Base-by-base conservation (phyloP, 2,797 vertebrate genomes). In the Eulemur mongoz region DNA sequence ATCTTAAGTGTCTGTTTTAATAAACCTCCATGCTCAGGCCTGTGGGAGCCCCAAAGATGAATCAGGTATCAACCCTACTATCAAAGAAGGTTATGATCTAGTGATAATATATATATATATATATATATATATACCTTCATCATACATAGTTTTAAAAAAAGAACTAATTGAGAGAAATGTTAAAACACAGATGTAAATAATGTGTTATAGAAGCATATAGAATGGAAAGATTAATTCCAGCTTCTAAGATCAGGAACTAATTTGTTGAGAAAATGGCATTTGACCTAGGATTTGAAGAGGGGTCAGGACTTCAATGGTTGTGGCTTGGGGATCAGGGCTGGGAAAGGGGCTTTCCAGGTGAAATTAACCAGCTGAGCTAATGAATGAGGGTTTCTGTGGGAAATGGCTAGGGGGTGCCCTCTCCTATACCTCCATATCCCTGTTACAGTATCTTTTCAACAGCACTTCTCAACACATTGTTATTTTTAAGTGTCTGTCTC, bases 181-280 rank as follows among this genome's bases (percentile, higher is more conserved):
- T 80, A 59, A 91, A 79, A 80, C 12, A 96, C 11, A 96, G 27
- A 92, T 91, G 57, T 61, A 95, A 93, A 83, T 65, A 59, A 61
- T 75, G 43, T 79, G 52, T 83, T 78, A 23, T 5, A 85, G 61
- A 93, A 61, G 7, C 10, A 59, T 45, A 50, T 8, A 75, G 54
- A 84, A 50, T 67, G 32, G 52, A 57, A 90, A 84, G 20, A 78
- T 57, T 91, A 52, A 65, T 90, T 85, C 18, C 17, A 45, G 4
- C 48, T 45, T 89, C 23, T 86, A 81, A 82, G n/a, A 82, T 83
- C 78, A 89, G 10, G 11, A 91, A 88, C 52, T 73, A 18, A 50
- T 86, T 92, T 82, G 4, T 76, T 65, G 30, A 93, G 35, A 93
- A 86, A 86, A 93, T 76, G 48, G 5, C 12, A 57, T 93, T 83